Conservation (phyloP, 2,797 vertebrate genomes). For the Hippoglossus hippoglossus region DNA sequence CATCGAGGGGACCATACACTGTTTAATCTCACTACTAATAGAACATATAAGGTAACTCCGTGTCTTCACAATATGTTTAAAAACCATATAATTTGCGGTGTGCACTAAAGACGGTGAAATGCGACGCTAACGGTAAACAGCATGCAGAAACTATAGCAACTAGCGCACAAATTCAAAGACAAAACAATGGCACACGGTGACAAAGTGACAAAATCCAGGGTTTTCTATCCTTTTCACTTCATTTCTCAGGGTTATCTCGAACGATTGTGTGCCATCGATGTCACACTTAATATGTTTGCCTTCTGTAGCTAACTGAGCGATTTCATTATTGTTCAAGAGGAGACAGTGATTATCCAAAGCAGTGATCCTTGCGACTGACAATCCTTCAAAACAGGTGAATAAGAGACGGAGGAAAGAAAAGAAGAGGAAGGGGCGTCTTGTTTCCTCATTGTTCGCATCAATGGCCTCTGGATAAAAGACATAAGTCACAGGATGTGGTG, state of each 20-base stretch:
- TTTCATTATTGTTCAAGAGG: not conserved
- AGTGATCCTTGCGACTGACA: constrained; percentile 59
- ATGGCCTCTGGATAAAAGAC: constrained; percentile 64
- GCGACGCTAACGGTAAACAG: constrained; percentile 40
- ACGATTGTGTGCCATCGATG: constrained; percentile 36
- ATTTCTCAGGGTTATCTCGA: constrained; percentile 73
- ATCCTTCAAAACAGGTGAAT: constrained; percentile 61
- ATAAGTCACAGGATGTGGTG: constrained; percentile 60
- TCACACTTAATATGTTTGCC: constrained; percentile 2
- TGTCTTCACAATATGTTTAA: constrained; percentile 28
- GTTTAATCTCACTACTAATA: constrained; percentile 49
- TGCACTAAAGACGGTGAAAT: constrained; percentile 39
- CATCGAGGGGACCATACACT: constrained; percentile 52
- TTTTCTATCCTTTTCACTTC: constrained; percentile 31
- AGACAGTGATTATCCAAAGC: constrained; percentile 25
- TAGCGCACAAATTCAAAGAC: constrained; percentile 21
- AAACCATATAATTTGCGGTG: constrained; percentile 29
- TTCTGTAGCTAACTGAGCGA: constrained; percentile 18
- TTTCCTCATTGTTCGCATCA: constrained; percentile 74
- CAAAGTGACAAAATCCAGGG: constrained; percentile 41
- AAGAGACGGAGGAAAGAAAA: constrained; percentile 31
- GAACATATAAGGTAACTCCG: constrained; percentile 33
- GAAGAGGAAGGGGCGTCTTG: constrained; percentile 49
- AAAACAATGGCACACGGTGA: constrained; percentile 15
- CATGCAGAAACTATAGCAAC: constrained; percentile 48